Base-by-base conservation (phyloP, 1,140 invertebrate species). In the Dufourea novaeangliae region DNA sequence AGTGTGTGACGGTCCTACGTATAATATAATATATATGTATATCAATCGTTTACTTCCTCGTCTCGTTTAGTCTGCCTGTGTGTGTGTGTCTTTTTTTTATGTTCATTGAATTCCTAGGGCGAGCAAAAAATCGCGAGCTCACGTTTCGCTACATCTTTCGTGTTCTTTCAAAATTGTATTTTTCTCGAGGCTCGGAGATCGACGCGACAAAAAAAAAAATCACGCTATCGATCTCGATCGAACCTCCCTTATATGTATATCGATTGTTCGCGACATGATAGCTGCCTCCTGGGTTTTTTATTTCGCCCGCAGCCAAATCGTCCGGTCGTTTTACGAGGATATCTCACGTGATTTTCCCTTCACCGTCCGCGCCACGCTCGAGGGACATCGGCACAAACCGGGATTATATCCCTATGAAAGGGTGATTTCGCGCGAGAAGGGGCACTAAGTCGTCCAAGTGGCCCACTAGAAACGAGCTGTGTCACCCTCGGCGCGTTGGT, bases 1-100 rank as follows among this genome's bases (percentile, higher is more conserved):
- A 87, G 88, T 89, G 88, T 88, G 86, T 87, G 87, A 88, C 86
- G 86, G 83, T 79, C 59, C 68, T 77, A 22, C 54, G 54, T 57
- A 57, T 57, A 46, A 57, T 57, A 29, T 50, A 17, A 44, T 44
- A 44, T 50, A n/a, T 50, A 50, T 57, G 32, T 57, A 57, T 57
- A 56, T 56, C 29, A 57, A 57, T 57, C 32, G 32, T 57, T 32
- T 56, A 56, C 52, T 56, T 57, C 27, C 29, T 57, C 17, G 5
- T 29, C 7, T 29, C 8, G 11, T 44, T 44, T 17, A 14, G 10
- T 54, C 2, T 27, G 10, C 17, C 34, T 37, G 3, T 37, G 46
- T 50, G n/a, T 50, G n/a, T 17, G 7, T n/a, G n/a, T 50, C n/a
- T 50, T 17, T n/a, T n/a, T n/a, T 20, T 50, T 50, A 1, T n/a